A percentile compares a stretch with the other conserved stretches of the same genome.
Evolutionary conservation across 2,113 vertebrate genomes (phyloP).

Genomic region (Hyperopisus bebe): DNA sequence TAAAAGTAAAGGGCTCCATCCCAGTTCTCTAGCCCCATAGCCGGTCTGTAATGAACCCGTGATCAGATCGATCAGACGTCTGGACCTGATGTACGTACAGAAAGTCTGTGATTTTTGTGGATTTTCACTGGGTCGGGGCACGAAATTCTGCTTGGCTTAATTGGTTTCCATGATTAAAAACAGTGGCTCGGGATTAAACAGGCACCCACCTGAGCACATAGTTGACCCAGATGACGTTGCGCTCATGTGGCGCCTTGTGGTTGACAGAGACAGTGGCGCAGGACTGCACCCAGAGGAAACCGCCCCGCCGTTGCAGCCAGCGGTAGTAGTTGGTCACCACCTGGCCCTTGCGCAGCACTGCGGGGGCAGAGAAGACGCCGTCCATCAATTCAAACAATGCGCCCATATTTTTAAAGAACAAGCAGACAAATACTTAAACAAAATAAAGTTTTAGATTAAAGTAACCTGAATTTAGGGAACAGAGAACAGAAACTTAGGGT

Average conservation of each 20-base stretch:
- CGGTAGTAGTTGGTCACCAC: conserved; percentile 81
- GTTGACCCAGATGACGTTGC: conserved; percentile 88
- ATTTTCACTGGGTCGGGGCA: not conserved
- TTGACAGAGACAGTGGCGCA: conserved; percentile 80
- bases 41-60: not conserved
- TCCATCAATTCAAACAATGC: not conserved
- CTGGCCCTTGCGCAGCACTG: conserved; percentile 84
- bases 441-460: not conserved
- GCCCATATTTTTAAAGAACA: not conserved
- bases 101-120: not conserved
- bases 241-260: conserved; percentile 79
- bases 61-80: not conserved
- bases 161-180: not conserved
- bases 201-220: conserved; percentile 74
- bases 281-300: conserved; percentile 84
- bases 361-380: not conserved
- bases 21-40: not conserved
- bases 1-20: not conserved
- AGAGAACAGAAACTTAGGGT: not conserved
- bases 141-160: not conserved
- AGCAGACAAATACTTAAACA: not conserved
- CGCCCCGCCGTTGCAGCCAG: conserved; percentile 78
- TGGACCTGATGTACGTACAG: not conserved
- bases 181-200: not conserved
- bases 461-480: not conserved